Evolutionary conservation across 2,113 vertebrate genomes (phyloP), one percentile per base, ranked within the genome.

Genomic region (Athene cunicularia): DNA sequence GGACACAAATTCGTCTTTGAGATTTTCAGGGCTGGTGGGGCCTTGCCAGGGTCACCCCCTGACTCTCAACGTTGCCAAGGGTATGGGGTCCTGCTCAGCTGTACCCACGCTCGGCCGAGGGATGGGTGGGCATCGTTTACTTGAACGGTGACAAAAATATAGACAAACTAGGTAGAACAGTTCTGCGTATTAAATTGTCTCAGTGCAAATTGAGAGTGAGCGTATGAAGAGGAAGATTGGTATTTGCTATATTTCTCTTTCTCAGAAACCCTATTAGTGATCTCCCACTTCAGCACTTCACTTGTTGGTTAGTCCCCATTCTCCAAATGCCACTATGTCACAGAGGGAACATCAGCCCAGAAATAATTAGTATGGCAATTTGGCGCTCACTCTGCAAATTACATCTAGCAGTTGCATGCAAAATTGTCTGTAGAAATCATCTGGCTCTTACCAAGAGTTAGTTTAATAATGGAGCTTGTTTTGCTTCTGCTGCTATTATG

Each of bases 271-370:
- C 84, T 87, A 67, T 97, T 93, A 94, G 90, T 91, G 94, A 92
- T 95, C 89, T 98, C 95, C 96, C 96, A 94, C 86, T 97, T 93
- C 94, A 95, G 71, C 88, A 85, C 94, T 98, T 96, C 90, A 92
- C 84, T 95, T 90, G 90, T 93, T 96, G 95, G 93, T 95, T 95
- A 85, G 84, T 93, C 90, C 85, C 83, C 84, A 58, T 96, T 88
- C 95, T 94, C 93, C 96, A 97, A 96, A 96, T 96, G 96, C 94
- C 94, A 90, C 92, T 60, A 8, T 96, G 93, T 85, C 97, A 97
- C 95, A 93, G 86, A 97, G 95, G 92, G 94, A 95, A 83, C 92
- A 97, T 94, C 95, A 96, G 93, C 96, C 80, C 87, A 87, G 74
- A 94, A 96, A 96, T 97, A 96, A 93, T 97, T 70, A 95, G 82